These are phyloP conservation scores for Lydus trimaculatus DNA, from an alignment of 2,888 invertebrate species.

Conservation along the genomic window DNA sequence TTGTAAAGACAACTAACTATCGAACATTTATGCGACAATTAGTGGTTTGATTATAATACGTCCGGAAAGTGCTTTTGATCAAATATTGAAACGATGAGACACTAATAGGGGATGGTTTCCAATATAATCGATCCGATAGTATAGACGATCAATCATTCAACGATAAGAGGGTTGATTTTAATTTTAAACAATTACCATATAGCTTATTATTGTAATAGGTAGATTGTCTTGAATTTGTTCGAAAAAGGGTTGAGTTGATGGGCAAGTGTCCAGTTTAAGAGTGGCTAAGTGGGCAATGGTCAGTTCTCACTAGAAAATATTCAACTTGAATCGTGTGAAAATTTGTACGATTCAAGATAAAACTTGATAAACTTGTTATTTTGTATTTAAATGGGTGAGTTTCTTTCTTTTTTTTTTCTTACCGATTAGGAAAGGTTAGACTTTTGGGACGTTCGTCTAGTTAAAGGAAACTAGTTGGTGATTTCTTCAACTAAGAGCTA, in stretches of 20 bases:
- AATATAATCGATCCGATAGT: not conserved
- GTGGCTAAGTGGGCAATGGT: not conserved
- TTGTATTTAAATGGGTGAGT: not conserved
- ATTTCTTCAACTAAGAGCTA: not conserved
- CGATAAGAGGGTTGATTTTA: not conserved
- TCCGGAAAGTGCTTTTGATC: not conserved
- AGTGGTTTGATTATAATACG: not conserved
- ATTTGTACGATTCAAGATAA: not conserved
- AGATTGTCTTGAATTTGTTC: not conserved
- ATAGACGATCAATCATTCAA: not conserved
- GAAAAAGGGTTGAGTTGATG: not conserved
- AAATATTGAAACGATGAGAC: not conserved
- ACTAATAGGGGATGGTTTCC: not conserved
- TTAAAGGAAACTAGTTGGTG: too few species aligned
- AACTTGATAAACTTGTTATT: slow-evolving; percentile 9
- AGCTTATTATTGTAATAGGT: not conserved
- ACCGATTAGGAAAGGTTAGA: not conserved
- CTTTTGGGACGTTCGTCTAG: not conserved
- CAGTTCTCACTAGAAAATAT: not conserved
- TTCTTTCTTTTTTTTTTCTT: not conserved
- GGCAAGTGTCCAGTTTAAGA: not conserved
- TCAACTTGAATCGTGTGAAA: not conserved
- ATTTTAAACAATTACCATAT: not conserved
- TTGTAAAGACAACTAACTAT: too few species aligned
- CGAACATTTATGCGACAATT: not conserved